These are phyloP conservation scores for Anisognathus igniventris DNA, from an alignment of 2,797 vertebrate genomes.

Conservation along the genomic window DNA sequence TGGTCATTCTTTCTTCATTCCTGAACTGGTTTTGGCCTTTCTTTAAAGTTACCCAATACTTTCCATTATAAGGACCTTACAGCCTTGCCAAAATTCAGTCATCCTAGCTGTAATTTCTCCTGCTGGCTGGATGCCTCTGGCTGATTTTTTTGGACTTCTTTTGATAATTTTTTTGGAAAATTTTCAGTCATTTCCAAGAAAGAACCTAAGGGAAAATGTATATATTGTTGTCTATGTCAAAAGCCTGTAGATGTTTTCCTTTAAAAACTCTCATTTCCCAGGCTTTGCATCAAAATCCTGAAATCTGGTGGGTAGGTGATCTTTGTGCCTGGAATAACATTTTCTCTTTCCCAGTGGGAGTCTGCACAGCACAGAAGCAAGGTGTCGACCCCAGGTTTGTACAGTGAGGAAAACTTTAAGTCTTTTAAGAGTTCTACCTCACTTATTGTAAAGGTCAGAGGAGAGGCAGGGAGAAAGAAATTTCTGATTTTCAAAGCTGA, in stretches of 20 bases:
- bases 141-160: constrained; percentile 42
- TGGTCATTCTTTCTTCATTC: constrained; percentile 23
- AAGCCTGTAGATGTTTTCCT: neutral
- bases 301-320: neutral
- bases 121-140: constrained; percentile 36
- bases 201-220: constrained; percentile 25
- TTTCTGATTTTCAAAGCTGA: neutral
- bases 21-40: constrained; percentile 36
- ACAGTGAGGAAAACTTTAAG: neutral
- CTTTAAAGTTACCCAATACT: constrained; percentile 39
- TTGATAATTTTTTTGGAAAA: neutral
- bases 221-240: constrained; percentile 19
- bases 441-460: neutral
- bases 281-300: neutral
- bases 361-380: neutral
- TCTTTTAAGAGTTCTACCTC: neutral
- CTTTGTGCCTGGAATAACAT: neutral
- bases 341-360: neutral
- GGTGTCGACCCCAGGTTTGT: neutral
- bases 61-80: constrained; percentile 37
- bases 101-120: constrained; percentile 42
- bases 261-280: constrained; percentile 16
- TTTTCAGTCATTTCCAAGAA: constrained; percentile 45
- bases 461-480: neutral
- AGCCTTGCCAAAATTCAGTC: constrained; percentile 45